Evolutionary conservation across 2,888 invertebrate genomes (phyloP).

Genomic region (Clanis bilineata): DNA sequence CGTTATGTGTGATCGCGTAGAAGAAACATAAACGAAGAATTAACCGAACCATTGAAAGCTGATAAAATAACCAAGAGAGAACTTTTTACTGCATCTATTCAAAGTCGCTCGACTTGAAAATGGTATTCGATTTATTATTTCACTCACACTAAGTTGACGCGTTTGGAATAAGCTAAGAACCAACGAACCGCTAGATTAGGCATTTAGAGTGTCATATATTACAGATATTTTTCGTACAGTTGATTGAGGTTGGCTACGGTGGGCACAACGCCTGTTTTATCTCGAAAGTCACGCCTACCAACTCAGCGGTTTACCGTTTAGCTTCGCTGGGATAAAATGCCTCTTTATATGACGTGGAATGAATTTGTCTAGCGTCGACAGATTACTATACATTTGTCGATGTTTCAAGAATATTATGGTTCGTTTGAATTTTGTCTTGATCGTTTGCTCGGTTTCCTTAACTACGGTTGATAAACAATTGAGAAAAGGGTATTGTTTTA

Average conservation of each 20-base stretch:
- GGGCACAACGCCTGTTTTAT: conserved; percentile 7
- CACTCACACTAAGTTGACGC: conserved; percentile 16
- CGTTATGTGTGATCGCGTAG: neutral
- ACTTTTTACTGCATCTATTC: conserved; percentile 11
- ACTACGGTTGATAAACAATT: neutral
- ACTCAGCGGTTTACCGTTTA: conserved; percentile 11
- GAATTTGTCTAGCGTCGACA: conserved; percentile 8
- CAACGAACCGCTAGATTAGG: conserved; percentile 17
- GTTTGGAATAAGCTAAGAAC: conserved; percentile 17
- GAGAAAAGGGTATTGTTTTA: too few species aligned
- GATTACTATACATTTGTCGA: conserved; percentile 8
- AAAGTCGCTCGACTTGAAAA: conserved; percentile 17
- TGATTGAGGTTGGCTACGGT: neutral
- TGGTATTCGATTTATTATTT: conserved; percentile 18
- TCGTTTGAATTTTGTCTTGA: neutral
- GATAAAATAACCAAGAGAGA: conserved; percentile 7
- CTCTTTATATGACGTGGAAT: conserved; percentile 5
- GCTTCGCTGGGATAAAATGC: conserved; percentile 5
- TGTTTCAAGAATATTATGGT: neutral
- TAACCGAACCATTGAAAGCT: neutral
- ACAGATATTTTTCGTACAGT: conserved; percentile 10
- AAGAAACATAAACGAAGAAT: neutral
- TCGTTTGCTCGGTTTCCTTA: neutral
- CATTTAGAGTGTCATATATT: conserved; percentile 16
- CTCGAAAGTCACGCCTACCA: conserved; percentile 11